Percentiles rank a stretch among this genome's conserved stretches.
Conservation (phyloP, 2,888 invertebrate genomes). For the Tetragnatha montana region DNA sequence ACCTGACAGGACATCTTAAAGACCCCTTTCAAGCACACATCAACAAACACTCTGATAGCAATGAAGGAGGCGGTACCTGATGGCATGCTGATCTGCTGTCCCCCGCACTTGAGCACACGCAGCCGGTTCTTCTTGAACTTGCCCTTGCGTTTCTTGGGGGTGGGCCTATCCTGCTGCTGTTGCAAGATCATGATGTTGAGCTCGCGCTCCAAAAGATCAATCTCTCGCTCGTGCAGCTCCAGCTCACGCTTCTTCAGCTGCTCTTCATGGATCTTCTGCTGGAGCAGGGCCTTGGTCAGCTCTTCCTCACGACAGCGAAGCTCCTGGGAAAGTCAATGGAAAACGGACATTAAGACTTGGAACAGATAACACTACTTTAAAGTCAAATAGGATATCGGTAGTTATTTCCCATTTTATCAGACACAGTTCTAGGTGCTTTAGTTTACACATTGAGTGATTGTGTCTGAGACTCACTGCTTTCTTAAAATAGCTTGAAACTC, state of each 20-base stretch:
- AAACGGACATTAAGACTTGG: background rate
- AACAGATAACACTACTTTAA: background rate
- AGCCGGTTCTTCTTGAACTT: constrained; percentile 87
- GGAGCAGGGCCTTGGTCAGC: constrained; percentile 87
- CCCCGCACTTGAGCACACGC: constrained; percentile 81
- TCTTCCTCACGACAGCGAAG: constrained; percentile 95
- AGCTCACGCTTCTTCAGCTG: constrained; percentile 86
- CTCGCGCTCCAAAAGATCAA: constrained; percentile 91
- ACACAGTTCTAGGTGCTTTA: too few species aligned
- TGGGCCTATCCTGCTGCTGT: constrained; percentile 81
- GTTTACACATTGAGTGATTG: too few species aligned
- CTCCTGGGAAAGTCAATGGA: constrained; percentile 38
- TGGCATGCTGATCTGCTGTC: constrained; percentile 71
- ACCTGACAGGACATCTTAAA: too few species aligned
- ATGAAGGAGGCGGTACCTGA: constrained; percentile 52
- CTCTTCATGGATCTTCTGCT: constrained; percentile 91
- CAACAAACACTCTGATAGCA: too few species aligned
- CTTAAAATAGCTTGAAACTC: too few species aligned
- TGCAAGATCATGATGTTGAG: constrained; percentile 90
- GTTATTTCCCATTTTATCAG: too few species aligned
- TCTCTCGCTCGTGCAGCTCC: constrained; percentile 91
- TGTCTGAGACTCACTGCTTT: too few species aligned
- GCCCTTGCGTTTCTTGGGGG: constrained; percentile 91
- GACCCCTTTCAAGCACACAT: too few species aligned
- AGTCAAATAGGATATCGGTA: background rate